These are phyloP conservation scores for Siniperca chuatsi DNA, from an alignment of 2,113 vertebrate genomes.

Conservation along the genomic window DNA sequence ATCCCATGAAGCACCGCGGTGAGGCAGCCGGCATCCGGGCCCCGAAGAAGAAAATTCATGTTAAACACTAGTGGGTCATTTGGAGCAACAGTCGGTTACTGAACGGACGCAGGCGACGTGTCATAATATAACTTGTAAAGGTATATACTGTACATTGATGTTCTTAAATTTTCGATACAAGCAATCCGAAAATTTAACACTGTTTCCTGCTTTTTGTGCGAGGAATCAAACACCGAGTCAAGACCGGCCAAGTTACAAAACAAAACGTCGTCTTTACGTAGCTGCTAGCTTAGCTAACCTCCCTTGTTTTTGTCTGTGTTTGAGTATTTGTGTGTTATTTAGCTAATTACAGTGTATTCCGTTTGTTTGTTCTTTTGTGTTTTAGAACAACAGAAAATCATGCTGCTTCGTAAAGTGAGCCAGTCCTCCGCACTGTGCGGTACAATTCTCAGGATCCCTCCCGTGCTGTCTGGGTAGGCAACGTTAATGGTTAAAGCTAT, in stretches of 20 bases:
- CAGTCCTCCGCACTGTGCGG: conserved; percentile 74
- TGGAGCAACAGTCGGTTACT: background rate
- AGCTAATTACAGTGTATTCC: rapidly evolving
- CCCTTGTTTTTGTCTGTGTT: background rate
- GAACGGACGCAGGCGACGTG: background rate
- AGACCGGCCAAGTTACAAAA: background rate
- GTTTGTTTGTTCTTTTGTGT: background rate
- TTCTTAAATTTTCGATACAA: rapidly evolving
- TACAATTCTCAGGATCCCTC: conserved; percentile 64
- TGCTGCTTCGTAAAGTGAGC: conserved; percentile 82
- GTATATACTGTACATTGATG: background rate
- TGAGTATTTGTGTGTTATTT: rapidly evolving
- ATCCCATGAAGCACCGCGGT: conserved; percentile 38
- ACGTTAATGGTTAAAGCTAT: background rate
- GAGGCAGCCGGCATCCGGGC: background rate
- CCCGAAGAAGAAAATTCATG: background rate
- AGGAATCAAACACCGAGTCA: background rate
- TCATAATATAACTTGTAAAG: background rate
- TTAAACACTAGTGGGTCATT: background rate
- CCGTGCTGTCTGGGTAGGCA: conserved; percentile 71
- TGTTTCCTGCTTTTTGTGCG: background rate
- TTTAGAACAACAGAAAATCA: conserved; percentile 45
- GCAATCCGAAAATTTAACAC: background rate
- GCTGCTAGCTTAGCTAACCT: background rate
- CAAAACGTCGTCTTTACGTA: background rate